These are phyloP conservation scores for Equus quagga DNA, from an alignment of 2,113 vertebrate genomes.

Conservation along the genomic window DNA sequence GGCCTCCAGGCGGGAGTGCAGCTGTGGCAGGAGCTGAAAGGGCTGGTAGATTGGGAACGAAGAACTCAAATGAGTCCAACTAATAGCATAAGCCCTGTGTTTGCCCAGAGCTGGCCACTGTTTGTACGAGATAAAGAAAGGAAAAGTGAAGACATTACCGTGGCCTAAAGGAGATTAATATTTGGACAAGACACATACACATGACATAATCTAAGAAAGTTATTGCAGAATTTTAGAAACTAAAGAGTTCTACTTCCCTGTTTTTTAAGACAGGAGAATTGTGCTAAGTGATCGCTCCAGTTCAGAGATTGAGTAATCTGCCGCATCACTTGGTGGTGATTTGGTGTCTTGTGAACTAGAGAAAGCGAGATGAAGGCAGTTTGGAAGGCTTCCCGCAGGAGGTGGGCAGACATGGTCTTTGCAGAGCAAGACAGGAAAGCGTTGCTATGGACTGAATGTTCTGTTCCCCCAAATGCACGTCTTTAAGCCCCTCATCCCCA, in stretches of 20 bases:
- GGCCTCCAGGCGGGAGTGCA: neutral
- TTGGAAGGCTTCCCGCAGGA: neutral
- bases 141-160: rapidly evolving
- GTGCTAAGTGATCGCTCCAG: neutral
- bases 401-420: rapidly evolving
- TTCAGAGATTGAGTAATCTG: no score
- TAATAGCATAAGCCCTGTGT: rapidly evolving
- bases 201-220: neutral
- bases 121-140: neutral
- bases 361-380: neutral
- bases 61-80: neutral
- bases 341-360: neutral
- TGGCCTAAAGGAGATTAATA: neutral
- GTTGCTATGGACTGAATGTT: neutral
- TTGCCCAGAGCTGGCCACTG: neutral
- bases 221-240: neutral
- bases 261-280: neutral
- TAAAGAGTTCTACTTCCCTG: neutral
- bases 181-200: neutral
- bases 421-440: no score
- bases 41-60: neutral
- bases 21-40: neutral
- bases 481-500: neutral
- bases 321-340: rapidly evolving
- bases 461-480: neutral